These are phyloP conservation scores for Rotaria macrura DNA, from an alignment of 2,888 invertebrate genomes.

Conservation along the genomic window DNA sequence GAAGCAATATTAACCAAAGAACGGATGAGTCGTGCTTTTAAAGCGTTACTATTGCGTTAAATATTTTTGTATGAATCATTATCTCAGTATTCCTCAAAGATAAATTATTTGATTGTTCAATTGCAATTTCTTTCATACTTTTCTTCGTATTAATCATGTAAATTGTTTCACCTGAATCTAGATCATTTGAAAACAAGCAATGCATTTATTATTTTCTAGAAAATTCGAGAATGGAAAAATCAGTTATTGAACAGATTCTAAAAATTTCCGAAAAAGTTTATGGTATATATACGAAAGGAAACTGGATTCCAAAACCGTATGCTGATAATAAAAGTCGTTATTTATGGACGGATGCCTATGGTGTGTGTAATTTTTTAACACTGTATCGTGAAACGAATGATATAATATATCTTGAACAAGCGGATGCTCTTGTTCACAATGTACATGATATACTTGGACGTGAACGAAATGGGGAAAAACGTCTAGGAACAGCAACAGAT, in stretches of 20 bases:
- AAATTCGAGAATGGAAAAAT: background rate
- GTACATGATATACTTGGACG: slow-evolving; percentile 36
- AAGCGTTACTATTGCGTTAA: too few relatives aligned
- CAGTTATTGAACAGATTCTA: background rate
- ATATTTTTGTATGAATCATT: too few relatives aligned
- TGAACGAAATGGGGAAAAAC: slow-evolving; percentile 34
- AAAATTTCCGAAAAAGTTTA: background rate
- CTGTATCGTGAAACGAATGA: slow-evolving; percentile 35
- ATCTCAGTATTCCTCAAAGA: too few relatives aligned
- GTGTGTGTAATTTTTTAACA: slow-evolving; percentile 36
- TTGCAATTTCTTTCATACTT: too few relatives aligned
- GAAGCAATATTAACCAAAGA: too few relatives aligned
- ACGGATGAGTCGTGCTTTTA: too few relatives aligned
- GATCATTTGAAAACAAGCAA: too few relatives aligned
- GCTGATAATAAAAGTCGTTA: slow-evolving; percentile 33
- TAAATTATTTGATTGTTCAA: too few relatives aligned
- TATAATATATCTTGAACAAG: slow-evolving; percentile 33
- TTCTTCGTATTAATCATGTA: too few relatives aligned
- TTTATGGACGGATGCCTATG: slow-evolving; percentile 37
- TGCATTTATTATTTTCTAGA: background rate
- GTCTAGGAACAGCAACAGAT: slow-evolving; percentile 33
- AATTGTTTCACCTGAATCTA: too few relatives aligned
- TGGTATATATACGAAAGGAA: background rate
- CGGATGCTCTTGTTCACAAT: slow-evolving; percentile 34
- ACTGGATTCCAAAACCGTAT: slow-evolving; percentile 9